Evolutionary conservation across 2,113 vertebrate genomes (phyloP).

Genomic region (Thomomys bottae): DNA sequence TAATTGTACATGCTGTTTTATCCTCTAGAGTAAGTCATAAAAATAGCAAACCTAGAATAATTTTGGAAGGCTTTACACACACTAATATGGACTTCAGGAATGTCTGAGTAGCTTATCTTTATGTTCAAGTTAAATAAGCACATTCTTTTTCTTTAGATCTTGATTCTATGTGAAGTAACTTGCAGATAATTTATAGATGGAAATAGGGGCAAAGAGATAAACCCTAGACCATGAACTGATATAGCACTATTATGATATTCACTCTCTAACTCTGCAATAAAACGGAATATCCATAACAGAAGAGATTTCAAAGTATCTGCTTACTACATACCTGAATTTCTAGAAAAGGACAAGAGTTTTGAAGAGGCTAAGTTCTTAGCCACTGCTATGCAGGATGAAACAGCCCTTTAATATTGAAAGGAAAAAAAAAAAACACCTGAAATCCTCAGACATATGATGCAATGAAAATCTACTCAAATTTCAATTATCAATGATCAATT

Average conservation of each 20-base stretch:
- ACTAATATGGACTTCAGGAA: neutral
- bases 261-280: neutral
- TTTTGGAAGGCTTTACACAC: neutral
- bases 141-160: neutral
- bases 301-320: neutral
- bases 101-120: neutral
- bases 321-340: neutral
- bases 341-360: neutral
- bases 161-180: neutral
- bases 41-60: neutral
- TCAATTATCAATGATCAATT: neutral
- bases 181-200: neutral
- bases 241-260: conserved; percentile 11
- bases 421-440: no score
- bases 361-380: neutral
- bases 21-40: conserved; percentile 18
- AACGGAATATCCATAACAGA: neutral
- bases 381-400: neutral
- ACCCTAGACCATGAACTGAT: neutral
- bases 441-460: neutral
- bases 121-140: no score
- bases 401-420: neutral
- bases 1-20: neutral
- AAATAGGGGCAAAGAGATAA: neutral
- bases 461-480: neutral